A percentile compares a stretch with the other conserved stretches of the same genome.
Evolutionary conservation across 2,113 vertebrate genomes (phyloP).

Genomic region (Oplegnathus fasciatus): DNA sequence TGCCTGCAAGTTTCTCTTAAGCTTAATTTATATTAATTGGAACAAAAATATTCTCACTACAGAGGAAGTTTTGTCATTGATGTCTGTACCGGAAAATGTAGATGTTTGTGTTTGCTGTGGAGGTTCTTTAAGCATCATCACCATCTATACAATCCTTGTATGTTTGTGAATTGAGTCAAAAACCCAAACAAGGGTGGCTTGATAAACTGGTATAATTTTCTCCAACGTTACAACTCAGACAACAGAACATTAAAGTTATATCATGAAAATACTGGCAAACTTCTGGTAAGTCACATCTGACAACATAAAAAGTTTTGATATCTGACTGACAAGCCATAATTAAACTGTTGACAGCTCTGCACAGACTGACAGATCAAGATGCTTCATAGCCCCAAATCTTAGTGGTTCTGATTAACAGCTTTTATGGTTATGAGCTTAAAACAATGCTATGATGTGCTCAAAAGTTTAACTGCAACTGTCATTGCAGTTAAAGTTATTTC

Average conservation of each 20-base stretch:
- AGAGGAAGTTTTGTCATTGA: slow-evolving; percentile 5
- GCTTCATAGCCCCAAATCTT: background rate
- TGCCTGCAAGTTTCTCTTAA: slow-evolving; percentile 4
- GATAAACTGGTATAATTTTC: background rate
- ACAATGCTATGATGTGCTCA: background rate
- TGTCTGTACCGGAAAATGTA: no score
- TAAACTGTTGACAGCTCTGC: slow-evolving; percentile 16
- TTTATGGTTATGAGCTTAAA: background rate
- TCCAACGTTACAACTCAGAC: background rate
- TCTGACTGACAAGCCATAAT: background rate
- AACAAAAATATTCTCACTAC: background rate
- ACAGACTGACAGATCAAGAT: background rate
- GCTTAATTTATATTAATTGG: slow-evolving; percentile 1
- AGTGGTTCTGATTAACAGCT: background rate
- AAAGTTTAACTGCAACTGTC: background rate
- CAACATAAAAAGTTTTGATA: background rate
- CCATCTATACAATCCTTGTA: background rate
- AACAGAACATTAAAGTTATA: background rate
- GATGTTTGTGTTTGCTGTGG: background rate
- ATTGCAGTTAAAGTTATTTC: background rate
- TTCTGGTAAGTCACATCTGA: background rate
- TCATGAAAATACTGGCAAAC: background rate
- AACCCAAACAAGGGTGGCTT: background rate
- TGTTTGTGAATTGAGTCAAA: background rate
- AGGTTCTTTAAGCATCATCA: no score